Base-by-base conservation (phyloP, 2,888 invertebrate species). In the Leptopterna dolabrata region DNA sequence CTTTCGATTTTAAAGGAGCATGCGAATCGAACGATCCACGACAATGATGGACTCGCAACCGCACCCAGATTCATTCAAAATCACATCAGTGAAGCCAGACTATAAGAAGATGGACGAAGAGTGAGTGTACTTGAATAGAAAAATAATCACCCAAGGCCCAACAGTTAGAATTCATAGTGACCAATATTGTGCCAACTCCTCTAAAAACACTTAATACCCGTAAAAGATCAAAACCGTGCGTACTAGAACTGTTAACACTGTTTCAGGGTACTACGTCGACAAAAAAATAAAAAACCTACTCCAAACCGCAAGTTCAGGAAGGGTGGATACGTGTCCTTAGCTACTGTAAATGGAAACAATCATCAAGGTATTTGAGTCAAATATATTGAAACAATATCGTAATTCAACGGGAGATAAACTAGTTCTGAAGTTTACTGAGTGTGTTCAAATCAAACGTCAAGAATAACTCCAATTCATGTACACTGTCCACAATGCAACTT, bases 321-420 rank as follows among this genome's bases (percentile, higher is more conserved):
- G 89, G 92, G 94, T 88, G 94, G 94, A 27, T 92, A 94, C 88
- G 94, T 95, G 0, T 93, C 94, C 41, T 93, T 94, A 14, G 94
- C 94, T 1, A 89, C 90, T 13, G 88, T 89, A 11, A 89, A 89
- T 41, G 84, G 87, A 6, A 88, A 88, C 29, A 89, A 88, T 47
- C 11, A 24, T 43, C 55, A 63, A 81, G 88, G 88, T 89, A 36
- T 36, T 36, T 36, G 36, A 36, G 36, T 7, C 36, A 36, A 36
- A 36, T 36, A 86, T 43, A 41, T 16, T 27, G 19, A 55, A 55
- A 6, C 55, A 16, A 14, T 47, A 14, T 47, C 11, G n/a, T n/a
- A n/a, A n/a, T n/a, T n/a, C n/a, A n/a, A n/a, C n/a, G n/a, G n/a
- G n/a, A n/a, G n/a, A n/a, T n/a, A n/a, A n/a, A n/a, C n/a, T n/a